Conservation (phyloP, 2,797 vertebrate species). For the Myotis findleyi region DNA sequence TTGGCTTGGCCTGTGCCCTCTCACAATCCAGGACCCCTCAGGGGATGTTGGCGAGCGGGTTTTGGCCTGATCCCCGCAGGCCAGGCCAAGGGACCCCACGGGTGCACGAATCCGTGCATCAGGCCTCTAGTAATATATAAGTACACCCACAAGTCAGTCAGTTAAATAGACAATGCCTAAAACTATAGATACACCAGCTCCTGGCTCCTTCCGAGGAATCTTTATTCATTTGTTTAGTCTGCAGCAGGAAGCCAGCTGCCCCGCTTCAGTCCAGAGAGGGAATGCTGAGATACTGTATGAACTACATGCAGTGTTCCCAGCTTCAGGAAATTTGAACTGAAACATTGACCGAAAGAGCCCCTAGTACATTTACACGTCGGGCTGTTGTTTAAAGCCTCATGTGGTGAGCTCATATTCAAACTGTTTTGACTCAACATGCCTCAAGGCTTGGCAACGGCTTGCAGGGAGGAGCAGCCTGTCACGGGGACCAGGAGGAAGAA, state of each 20-base stretch:
- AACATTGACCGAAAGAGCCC: constrained; percentile 48
- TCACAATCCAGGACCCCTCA: too few species aligned
- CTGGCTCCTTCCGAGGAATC: background rate
- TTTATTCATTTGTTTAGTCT: constrained; percentile 63
- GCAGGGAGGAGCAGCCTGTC: constrained; percentile 21
- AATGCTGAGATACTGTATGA: constrained; percentile 51
- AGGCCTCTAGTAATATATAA: background rate
- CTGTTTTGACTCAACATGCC: constrained; percentile 58
- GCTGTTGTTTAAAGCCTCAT: constrained; percentile 48
- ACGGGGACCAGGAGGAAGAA: constrained; percentile 43
- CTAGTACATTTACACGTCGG: constrained; percentile 18
- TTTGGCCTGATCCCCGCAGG: too few species aligned
- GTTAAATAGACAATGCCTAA: background rate
- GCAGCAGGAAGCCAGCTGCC: background rate
- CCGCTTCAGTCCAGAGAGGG: constrained; percentile 34
- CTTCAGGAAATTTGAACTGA: constrained; percentile 64
- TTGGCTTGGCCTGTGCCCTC: too few species aligned
- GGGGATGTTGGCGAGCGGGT: too few species aligned
- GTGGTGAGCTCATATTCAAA: constrained; percentile 52
- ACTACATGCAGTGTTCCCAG: constrained; percentile 2
- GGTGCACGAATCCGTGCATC: too few species aligned
- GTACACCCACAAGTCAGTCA: background rate
- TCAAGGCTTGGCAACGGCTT: constrained; percentile 42
- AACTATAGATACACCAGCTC: background rate
- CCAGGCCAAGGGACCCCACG: too few species aligned